Evolutionary conservation across 2,888 invertebrate genomes (phyloP).

Genomic region (Dysmachus trigonus): DNA sequence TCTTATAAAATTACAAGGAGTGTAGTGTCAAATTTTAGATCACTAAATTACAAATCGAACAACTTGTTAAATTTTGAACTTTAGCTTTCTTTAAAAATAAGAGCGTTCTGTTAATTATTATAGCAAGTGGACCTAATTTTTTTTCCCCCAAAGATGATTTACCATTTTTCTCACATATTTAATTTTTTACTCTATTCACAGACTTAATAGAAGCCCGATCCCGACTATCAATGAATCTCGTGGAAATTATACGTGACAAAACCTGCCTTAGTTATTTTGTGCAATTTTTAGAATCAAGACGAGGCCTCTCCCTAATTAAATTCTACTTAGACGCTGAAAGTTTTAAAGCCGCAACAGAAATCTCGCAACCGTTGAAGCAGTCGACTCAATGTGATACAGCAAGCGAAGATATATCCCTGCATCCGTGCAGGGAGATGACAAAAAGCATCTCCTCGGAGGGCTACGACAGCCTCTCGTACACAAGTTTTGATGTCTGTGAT

Average conservation of each 20-base stretch:
- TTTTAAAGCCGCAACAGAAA: conserved; percentile 66
- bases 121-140: too few relatives aligned
- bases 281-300: conserved; percentile 84
- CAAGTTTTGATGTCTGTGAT: conserved; percentile 48
- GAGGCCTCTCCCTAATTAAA: conserved; percentile 72
- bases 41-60: too few relatives aligned
- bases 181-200: conserved; percentile 48
- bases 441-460: conserved; percentile 42
- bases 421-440: not conserved
- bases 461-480: conserved; percentile 45
- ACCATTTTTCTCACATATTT: not conserved
- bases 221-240: conserved; percentile 77
- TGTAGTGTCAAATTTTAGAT: too few relatives aligned
- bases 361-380: not conserved
- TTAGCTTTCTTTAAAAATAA: too few relatives aligned
- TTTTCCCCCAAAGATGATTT: too few relatives aligned
- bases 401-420: conserved; percentile 33
- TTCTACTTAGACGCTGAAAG: conserved; percentile 82
- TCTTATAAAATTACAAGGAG: too few relatives aligned
- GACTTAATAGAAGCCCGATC: conserved; percentile 58
- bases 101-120: too few relatives aligned
- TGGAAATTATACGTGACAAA: conserved; percentile 80
- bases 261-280: conserved; percentile 84
- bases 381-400: conserved; percentile 1
- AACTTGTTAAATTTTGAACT: too few relatives aligned